A percentile compares a stretch with the other conserved stretches of the same genome.
These are phyloP conservation scores for Bilobella aurantiaca DNA, from an alignment of 1,140 invertebrate species.

Conservation along the genomic window DNA sequence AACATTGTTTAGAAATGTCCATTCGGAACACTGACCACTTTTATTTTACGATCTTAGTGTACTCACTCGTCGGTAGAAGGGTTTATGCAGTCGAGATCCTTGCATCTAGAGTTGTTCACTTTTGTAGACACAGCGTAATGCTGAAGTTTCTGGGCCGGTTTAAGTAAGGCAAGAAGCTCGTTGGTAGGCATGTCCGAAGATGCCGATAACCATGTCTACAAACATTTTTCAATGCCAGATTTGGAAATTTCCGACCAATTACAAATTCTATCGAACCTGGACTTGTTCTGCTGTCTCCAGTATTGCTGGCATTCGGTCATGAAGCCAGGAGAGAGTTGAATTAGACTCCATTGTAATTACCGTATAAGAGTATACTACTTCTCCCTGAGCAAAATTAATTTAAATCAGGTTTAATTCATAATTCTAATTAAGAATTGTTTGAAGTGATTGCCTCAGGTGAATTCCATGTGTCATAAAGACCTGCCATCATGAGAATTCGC, in stretches of 20 bases:
- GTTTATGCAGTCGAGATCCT: conserved; percentile 52
- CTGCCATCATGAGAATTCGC: conserved; percentile 60
- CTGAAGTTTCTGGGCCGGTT: conserved; percentile 44
- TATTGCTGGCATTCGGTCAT: conserved; percentile 69
- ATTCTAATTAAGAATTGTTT: not conserved
- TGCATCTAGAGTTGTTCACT: not conserved
- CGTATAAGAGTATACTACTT: conserved; percentile 59
- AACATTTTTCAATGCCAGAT: not conserved
- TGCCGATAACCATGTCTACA: not conserved
- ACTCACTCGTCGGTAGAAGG: conserved; percentile 40
- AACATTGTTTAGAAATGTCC: no score
- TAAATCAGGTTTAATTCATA: not conserved
- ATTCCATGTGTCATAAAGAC: conserved; percentile 61
- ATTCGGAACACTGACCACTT: no score
- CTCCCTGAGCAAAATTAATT: conserved; percentile 39
- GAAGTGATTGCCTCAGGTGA: conserved; percentile 35
- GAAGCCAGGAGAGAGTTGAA: conserved; percentile 56
- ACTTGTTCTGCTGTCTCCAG: conserved; percentile 57
- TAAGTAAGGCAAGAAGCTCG: conserved; percentile 41
- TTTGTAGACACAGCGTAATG: conserved; percentile 47
- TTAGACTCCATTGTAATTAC: conserved; percentile 68
- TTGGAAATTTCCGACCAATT: conserved; percentile 31
- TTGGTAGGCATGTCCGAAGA: not conserved
- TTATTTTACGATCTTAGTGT: no score
- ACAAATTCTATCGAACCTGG: no score